A percentile compares a stretch with the other conserved stretches of the same genome.
Evolutionary conservation across 2,888 invertebrate species (phyloP).

Genomic region (Gibbula magus): DNA sequence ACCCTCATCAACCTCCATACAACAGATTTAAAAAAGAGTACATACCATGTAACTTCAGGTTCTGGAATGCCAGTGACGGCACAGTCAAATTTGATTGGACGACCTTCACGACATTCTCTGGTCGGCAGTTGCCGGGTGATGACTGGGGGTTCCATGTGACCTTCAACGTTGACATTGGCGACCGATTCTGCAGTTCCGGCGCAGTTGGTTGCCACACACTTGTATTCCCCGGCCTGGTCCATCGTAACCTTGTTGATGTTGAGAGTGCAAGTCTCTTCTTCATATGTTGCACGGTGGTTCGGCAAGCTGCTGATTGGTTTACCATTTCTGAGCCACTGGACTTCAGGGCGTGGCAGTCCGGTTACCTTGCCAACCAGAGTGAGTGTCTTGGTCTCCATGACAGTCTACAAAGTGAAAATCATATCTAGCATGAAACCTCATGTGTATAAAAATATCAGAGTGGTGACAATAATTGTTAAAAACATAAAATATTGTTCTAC

Average conservation of each 20-base stretch:
- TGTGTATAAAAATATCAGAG: no score
- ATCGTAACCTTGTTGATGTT: conserved; percentile 60
- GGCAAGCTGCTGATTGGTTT: conserved; percentile 78
- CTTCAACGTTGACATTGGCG: conserved; percentile 86
- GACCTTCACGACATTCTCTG: conserved; percentile 69
- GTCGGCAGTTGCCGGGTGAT: conserved; percentile 66
- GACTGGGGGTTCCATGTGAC: conserved; percentile 67
- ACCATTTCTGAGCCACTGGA: conserved; percentile 83
- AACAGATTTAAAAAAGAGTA: not conserved
- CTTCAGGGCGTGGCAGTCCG: conserved; percentile 91
- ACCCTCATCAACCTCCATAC: no score
- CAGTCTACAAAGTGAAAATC: conserved; percentile 55
- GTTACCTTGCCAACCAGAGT: conserved; percentile 86
- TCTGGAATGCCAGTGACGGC: conserved; percentile 90
- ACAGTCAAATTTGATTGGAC: conserved; percentile 71
- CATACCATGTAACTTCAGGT: conserved; percentile 90
- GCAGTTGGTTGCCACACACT: conserved; percentile 92
- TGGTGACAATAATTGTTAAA: no score
- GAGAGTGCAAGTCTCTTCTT: conserved; percentile 73
- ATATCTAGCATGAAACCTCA: not conserved
- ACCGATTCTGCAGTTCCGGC: conserved; percentile 86
- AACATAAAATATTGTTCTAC: no score
- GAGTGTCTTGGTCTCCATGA: conserved; percentile 69
- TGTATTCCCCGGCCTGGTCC: conserved; percentile 85
- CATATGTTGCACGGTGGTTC: conserved; percentile 85